These are phyloP conservation scores for Cerceris ruficornis DNA, from an alignment of 2,888 invertebrate species.

Conservation along the genomic window DNA sequence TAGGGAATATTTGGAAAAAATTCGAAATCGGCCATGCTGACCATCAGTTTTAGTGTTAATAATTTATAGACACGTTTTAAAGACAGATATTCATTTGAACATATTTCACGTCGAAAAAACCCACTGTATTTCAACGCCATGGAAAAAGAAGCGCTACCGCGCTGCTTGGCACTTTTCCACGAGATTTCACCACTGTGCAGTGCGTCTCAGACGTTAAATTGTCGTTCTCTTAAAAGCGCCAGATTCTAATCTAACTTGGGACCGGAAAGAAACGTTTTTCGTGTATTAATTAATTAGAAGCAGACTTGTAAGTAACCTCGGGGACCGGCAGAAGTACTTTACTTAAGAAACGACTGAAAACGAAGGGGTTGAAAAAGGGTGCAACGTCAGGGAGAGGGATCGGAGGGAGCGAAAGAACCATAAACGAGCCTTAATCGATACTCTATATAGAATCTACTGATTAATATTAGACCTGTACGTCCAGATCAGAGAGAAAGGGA, in stretches of 20 bases:
- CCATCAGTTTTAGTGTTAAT: too few species aligned
- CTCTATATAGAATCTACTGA: constrained; percentile 67
- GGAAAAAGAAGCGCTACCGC: not conserved
- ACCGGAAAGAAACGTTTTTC: constrained; percentile 75
- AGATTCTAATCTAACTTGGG: constrained; percentile 75
- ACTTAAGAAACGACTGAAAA: constrained; percentile 29
- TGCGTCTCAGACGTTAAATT: constrained; percentile 35
- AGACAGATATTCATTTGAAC: too few species aligned
- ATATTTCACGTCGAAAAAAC: too few species aligned
- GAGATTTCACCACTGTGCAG: constrained; percentile 17
- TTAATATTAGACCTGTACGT: constrained; percentile 60
- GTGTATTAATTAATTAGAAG: constrained; percentile 74
- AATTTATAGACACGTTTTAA: too few species aligned
- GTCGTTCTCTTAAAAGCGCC: constrained; percentile 66
- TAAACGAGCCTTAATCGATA: constrained; percentile 72
- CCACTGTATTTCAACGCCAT: too few species aligned
- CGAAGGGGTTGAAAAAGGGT: constrained; percentile 35
- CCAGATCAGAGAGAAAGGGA: constrained; percentile 34
- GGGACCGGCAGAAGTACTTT: constrained; percentile 49
- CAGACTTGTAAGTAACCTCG: constrained; percentile 64
- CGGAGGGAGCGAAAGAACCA: constrained; percentile 42
- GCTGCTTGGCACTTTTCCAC: not conserved
- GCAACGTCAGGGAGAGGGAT: not conserved
- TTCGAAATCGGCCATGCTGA: too few species aligned
- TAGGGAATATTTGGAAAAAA: too few species aligned